Evolutionary conservation across 2,888 invertebrate species (phyloP).

Genomic region (Coecobrya sp.): DNA sequence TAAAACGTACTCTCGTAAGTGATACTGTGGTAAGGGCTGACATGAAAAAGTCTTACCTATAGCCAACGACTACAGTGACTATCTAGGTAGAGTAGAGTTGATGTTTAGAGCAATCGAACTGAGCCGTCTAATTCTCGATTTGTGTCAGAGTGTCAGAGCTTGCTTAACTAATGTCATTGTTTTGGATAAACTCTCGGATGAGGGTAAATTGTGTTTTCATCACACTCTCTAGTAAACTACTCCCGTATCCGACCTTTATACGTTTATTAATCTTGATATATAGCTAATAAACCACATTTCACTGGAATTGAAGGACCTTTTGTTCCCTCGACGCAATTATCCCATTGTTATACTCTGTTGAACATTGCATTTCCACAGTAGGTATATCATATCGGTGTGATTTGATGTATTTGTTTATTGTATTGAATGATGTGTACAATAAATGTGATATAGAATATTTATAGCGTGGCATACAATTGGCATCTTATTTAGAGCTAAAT

Average conservation of each 20-base stretch:
- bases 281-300: background rate
- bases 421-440: too few species aligned
- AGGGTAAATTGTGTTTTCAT: background rate
- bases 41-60: background rate
- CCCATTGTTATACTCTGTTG: background rate
- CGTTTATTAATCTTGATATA: too few species aligned
- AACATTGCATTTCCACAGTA: too few species aligned
- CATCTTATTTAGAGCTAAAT: too few species aligned
- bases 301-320: background rate
- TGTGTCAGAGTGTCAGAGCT: background rate
- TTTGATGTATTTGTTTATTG: too few species aligned
- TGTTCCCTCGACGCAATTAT: background rate
- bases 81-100: background rate
- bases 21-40: background rate
- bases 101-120: slow-evolving; percentile 15
- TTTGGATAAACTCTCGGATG: too few species aligned
- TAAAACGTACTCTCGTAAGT: background rate
- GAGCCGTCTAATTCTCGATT: background rate
- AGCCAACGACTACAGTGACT: background rate
- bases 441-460: too few species aligned
- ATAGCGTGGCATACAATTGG: too few species aligned
- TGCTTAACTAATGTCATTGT: background rate
- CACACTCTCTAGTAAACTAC: background rate
- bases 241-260: too few species aligned
- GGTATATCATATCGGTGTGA: too few species aligned